Base-by-base conservation (phyloP, 2,797 vertebrate genomes). In the Crocodylus rhombifer region DNA sequence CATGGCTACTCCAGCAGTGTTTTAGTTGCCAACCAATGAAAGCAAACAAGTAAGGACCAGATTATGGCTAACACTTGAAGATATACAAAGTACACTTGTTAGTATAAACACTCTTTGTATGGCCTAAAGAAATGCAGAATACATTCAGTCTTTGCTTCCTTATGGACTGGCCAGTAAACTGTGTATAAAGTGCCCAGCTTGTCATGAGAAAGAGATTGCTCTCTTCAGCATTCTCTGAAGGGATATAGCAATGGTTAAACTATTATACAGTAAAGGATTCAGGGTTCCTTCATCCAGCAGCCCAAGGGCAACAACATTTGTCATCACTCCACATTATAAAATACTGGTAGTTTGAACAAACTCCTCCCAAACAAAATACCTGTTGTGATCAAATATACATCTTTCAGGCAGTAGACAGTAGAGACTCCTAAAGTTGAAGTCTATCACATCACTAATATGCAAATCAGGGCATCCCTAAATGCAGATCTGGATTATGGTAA, bases 391-490 rank as follows among this genome's bases (percentile, higher is more conserved):
- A 87, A 86, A 93, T 62, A 63, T 0, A 0, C 25, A 17, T 79
- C 84, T 83, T 63, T 25, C 18, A 15, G 80, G 74, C 78, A 95
- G 77, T 42, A 88, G 87, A 61, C 36, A 75, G 7, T 1, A 21
- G n/a, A 55, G 36, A 28, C 51, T 88, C 42, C 87, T 84, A 65
- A 82, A 90, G 69, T 84, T 82, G 6, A 84, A 87, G 36, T 60
- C 82, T 74, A 82, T 26, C 3, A 2, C 81, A 83, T 86, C 80
- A 89, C 69, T 62, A 30, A 56, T 77, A 86, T 93, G 93, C 78
- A 95, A 96, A 96, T 87, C 74, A 91, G 77, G 79, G 76, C 79
- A 94, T 92, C 77, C 90, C 88, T 51, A 90, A 95, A 89, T 87
- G 89, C 76, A 86, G 60, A 90, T 89, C 4, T 93, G 87, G 87